Conservation (phyloP, 2,113 vertebrate genomes). For the Ciconia boyciana region DNA sequence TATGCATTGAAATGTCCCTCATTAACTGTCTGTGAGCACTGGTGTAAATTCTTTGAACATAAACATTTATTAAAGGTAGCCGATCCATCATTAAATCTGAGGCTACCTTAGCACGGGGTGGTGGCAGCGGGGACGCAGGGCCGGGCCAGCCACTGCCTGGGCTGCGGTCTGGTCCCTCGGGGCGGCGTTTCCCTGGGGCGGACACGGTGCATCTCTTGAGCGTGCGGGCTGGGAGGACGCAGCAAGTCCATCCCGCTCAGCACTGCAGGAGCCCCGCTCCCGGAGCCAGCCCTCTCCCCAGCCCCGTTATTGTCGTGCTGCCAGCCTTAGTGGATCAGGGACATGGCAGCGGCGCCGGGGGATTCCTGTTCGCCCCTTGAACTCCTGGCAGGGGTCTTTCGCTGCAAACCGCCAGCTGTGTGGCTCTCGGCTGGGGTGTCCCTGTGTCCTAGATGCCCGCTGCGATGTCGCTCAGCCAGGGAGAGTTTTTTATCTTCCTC, state of each 20-base stretch:
- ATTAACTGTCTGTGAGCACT: slow-evolving; percentile 36
- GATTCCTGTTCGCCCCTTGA: background rate
- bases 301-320: accelerated
- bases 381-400: accelerated
- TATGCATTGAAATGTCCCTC: slow-evolving; percentile 58
- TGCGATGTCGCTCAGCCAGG: background rate
- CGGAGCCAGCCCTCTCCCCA: accelerated
- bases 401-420: background rate
- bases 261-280: accelerated
- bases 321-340: background rate
- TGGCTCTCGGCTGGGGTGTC: accelerated
- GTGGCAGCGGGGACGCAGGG: accelerated
- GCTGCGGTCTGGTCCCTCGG: accelerated
- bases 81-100: background rate
- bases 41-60: slow-evolving; percentile 45
- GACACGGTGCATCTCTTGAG: accelerated
- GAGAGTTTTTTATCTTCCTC: background rate
- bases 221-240: background rate
- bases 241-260: accelerated
- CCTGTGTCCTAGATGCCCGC: accelerated
- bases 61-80: slow-evolving; percentile 46
- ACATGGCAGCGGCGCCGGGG: accelerated
- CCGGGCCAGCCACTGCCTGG: background rate
- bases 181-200: accelerated
- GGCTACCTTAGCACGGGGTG: background rate